Conservation (phyloP, 2,113 vertebrate species). For the Xerus inauris region DNA sequence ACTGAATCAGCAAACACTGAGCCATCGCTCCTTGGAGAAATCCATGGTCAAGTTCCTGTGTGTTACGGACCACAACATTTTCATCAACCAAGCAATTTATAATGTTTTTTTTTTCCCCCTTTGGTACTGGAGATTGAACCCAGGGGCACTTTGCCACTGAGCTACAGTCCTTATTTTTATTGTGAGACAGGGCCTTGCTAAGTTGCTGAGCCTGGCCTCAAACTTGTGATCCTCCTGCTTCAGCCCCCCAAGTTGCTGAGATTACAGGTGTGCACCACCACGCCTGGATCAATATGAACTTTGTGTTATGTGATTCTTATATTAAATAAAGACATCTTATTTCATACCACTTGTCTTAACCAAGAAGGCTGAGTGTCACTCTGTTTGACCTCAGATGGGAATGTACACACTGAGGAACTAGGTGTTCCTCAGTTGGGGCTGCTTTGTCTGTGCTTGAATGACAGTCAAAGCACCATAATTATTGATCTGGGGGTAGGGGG, state of each 20-base stretch:
- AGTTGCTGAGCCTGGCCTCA: no score
- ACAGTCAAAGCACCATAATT: no score
- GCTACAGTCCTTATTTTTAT: no score
- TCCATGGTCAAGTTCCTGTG: fast-evolving
- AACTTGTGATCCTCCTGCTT: no score
- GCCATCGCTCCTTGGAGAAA: background rate
- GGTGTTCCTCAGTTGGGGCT: no score
- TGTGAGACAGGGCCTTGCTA: no score
- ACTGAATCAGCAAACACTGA: background rate
- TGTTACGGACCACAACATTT: background rate
- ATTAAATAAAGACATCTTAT: background rate
- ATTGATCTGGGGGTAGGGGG: background rate
- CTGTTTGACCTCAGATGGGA: background rate
- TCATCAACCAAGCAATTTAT: background rate
- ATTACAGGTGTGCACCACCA: no score
- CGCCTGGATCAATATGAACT: background rate
- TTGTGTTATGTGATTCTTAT: no score
- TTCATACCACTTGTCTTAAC: background rate
- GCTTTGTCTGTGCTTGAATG: fast-evolving
- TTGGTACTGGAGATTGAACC: no score
- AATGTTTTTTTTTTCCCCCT: no score
- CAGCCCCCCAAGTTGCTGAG: no score
- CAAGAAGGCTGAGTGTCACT: background rate
- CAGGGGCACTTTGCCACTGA: no score
- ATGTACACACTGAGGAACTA: fast-evolving